Conservation (phyloP, 2,797 vertebrate genomes). For the Clarias laeviceps region DNA sequence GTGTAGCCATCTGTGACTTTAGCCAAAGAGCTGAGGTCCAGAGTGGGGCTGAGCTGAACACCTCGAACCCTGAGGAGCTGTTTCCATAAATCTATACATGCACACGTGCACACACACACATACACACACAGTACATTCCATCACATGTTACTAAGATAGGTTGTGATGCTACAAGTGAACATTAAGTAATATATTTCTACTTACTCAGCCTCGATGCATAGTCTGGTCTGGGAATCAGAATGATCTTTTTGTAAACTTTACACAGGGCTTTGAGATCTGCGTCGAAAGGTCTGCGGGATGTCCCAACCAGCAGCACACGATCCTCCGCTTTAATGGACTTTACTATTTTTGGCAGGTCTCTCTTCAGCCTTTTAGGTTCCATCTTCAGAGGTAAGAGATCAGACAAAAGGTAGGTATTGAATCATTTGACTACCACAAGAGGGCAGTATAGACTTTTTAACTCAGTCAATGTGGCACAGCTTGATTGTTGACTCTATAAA, state of each 20-base stretch:
- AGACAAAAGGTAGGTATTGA: not conserved
- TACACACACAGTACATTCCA: not conserved
- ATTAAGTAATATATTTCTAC: not conserved
- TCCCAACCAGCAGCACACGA: slow-evolving; percentile 82
- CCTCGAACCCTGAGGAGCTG: slow-evolving; percentile 66
- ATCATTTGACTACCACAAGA: slow-evolving; percentile 40
- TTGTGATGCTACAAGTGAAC: not conserved
- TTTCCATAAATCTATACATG: slow-evolving; percentile 78
- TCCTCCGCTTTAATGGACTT: slow-evolving; percentile 76
- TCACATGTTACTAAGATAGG: not conserved
- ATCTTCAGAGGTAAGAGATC: slow-evolving; percentile 59
- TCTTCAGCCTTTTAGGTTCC: slow-evolving; percentile 76
- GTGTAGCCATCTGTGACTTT: slow-evolving; percentile 84
- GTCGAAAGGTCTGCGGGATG: slow-evolving; percentile 76
- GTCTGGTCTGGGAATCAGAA: slow-evolving; percentile 81
- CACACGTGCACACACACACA: not conserved
- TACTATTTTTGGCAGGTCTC: slow-evolving; percentile 74
- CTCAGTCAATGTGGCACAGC: not conserved
- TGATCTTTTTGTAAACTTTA: slow-evolving; percentile 80
- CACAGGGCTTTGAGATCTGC: slow-evolving; percentile 76
- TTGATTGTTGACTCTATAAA: not conserved
- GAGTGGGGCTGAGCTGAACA: slow-evolving; percentile 58
- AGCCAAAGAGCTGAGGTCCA: slow-evolving; percentile 79
- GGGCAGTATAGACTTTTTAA: slow-evolving; percentile 39
- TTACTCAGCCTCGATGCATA: slow-evolving; percentile 79